These are phyloP conservation scores for Calcarius ornatus DNA, from an alignment of 2,113 vertebrate genomes.

Conservation along the genomic window DNA sequence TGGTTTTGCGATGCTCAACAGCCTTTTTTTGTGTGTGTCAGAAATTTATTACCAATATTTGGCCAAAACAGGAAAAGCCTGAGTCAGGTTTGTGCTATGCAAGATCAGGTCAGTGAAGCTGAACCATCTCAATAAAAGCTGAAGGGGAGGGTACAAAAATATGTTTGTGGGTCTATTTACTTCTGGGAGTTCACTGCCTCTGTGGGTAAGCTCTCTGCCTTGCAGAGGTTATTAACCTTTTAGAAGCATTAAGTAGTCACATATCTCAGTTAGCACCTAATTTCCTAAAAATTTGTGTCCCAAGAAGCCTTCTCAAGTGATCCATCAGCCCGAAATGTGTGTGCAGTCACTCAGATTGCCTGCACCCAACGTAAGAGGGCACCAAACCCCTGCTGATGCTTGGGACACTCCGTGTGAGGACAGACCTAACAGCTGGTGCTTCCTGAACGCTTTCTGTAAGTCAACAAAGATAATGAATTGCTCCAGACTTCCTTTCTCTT, in stretches of 20 bases:
- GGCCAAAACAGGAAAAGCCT: background rate
- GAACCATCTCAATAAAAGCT: background rate
- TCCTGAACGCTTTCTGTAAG: background rate
- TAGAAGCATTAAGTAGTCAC: background rate
- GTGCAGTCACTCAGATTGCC: background rate
- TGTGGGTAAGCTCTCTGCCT: background rate
- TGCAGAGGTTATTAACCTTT: background rate
- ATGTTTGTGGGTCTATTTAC: background rate
- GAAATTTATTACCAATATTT: background rate
- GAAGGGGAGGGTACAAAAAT: too few relatives aligned
- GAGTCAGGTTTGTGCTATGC: background rate
- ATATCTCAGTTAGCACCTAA: background rate
- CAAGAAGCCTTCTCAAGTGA: background rate
- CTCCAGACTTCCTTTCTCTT: background rate
- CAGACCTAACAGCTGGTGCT: background rate
- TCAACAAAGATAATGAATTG: background rate
- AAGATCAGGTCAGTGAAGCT: background rate
- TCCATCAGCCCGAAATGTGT: background rate
- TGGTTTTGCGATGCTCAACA: background rate
- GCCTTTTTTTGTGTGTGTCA: background rate
- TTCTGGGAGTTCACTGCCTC: background rate
- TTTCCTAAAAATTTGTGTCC: background rate
- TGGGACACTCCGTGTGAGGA: background rate
- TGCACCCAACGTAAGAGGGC: slow-evolving; percentile 54
- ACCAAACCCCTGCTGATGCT: slow-evolving; percentile 7